Evolutionary conservation across 2,888 invertebrate genomes (phyloP).

Genomic region (Synergus gifuensis): DNA sequence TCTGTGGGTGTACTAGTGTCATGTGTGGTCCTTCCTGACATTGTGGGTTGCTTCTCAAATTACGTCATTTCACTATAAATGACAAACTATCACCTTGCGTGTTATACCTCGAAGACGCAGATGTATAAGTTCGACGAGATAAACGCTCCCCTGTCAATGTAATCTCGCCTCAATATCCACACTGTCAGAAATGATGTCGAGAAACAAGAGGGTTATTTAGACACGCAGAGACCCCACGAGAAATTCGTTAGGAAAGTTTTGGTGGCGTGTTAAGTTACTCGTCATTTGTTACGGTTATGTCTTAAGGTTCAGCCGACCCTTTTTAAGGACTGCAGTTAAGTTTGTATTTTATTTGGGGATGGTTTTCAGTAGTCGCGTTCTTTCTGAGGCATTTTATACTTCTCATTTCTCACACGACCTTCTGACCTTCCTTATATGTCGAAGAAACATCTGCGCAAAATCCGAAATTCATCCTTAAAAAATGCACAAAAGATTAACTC

Average conservation of each 20-base stretch:
- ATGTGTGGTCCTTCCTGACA: conserved; percentile 16
- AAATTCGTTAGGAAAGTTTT: conserved; percentile 23
- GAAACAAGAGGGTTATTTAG: conserved; percentile 3
- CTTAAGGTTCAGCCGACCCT: neutral
- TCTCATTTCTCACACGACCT: too few species aligned
- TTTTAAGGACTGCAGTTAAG: neutral
- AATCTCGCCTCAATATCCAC: neutral
- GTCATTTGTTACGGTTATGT: conserved; percentile 6
- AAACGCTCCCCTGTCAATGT: conserved; percentile 22
- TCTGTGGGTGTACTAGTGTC: neutral
- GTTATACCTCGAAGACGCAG: neutral
- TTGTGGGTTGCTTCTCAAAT: conserved; percentile 31
- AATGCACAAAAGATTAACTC: neutral
- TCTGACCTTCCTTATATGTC: neutral
- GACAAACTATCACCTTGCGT: neutral
- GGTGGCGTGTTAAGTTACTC: conserved; percentile 26
- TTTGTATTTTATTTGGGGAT: neutral
- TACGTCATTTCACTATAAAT: conserved; percentile 3
- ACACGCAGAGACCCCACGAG: neutral
- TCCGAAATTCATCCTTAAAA: neutral
- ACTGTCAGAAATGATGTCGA: neutral
- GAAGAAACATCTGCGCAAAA: neutral
- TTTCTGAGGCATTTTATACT: neutral
- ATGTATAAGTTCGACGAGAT: conserved; percentile 2
- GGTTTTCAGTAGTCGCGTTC: neutral